Evolutionary conservation across 2,888 invertebrate species (phyloP), one percentile per base, ranked within the genome.

Genomic region (Epicampocera succincta): DNA sequence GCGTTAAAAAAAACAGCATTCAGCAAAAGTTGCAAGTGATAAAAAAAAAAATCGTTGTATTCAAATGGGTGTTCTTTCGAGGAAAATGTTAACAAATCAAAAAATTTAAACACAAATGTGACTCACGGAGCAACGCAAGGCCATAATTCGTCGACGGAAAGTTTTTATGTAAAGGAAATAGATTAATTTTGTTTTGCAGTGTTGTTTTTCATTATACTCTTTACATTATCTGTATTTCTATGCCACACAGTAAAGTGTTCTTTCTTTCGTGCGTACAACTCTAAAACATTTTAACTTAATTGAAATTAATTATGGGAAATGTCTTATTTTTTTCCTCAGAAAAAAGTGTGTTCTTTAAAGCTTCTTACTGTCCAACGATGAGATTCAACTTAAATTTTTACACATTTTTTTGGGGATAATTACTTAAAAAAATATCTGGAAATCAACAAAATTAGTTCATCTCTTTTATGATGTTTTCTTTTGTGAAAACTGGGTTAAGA

Each of bases 241-340:
- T 78, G 63, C 19, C 40, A 11, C 8, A 17, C 15, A 61, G 17
- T 42, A 19, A 33, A 52, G 21, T 66, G 5, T 44, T 56, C 6
- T 25, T 54, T 48, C 38, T 48, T 12, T 42, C 3, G n/a, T 42
- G 25, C 58, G 19, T 65, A 33, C 60, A 40, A 71, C 46, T 58
- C 61, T 61, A 42, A 76, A 56, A 68, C 61, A 63, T 69, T 81
- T 73, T 63, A 63, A 73, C 50, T 74, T 73, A 82, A 77, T 82
- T 82, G 66, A 82, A 78, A 66, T 66, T 78, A 82, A 82, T 82
- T 82, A 78, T 78, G 82, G 71, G 78, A 82, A 82, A 75, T 61
- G 38, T 21, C 69, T 60, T 46, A 56, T 50, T 29, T 44, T 56
- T 58, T 73, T 73, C 58, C 48, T n/a, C 21, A 46, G 50, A 50